Percentiles rank a stretch among this genome's conserved stretches.
These are phyloP conservation scores for Bubo bubo DNA, from an alignment of 2,113 vertebrate genomes.

Conservation along the genomic window DNA sequence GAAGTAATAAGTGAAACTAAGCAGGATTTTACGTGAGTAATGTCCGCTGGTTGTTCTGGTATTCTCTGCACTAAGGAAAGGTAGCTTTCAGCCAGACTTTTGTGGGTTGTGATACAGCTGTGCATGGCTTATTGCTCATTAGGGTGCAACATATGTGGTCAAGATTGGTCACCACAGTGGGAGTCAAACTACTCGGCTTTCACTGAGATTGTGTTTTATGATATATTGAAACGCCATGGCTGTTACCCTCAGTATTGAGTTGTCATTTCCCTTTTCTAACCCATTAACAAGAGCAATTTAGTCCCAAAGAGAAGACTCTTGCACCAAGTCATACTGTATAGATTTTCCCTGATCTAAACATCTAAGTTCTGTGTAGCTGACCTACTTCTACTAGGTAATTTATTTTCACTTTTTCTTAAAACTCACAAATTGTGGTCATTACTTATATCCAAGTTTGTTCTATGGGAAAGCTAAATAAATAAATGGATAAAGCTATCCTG, in stretches of 20 bases:
- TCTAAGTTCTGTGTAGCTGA: background rate
- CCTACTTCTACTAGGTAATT: background rate
- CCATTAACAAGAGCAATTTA: background rate
- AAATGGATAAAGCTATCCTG: slow-evolving; percentile 14
- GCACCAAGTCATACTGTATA: background rate
- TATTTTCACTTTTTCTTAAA: background rate
- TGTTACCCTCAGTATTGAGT: background rate
- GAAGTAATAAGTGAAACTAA: background rate
- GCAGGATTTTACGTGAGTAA: background rate
- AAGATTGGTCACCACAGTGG: background rate
- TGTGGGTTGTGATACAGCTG: background rate
- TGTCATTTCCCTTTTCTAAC: background rate
- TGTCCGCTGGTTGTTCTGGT: background rate
- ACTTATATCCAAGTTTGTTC: background rate
- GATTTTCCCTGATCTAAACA: background rate
- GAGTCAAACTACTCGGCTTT: background rate
- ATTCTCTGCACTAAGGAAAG: background rate
- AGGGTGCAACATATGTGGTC: rapidly evolving
- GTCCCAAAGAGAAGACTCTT: background rate
- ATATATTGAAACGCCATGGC: background rate
- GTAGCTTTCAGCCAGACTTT: background rate
- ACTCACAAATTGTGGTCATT: background rate
- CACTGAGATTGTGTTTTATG: background rate
- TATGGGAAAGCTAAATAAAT: background rate
- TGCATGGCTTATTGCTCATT: background rate